These are phyloP conservation scores for Saccopteryx bilineata DNA, from an alignment of 2,113 vertebrate species.

Conservation along the genomic window DNA sequence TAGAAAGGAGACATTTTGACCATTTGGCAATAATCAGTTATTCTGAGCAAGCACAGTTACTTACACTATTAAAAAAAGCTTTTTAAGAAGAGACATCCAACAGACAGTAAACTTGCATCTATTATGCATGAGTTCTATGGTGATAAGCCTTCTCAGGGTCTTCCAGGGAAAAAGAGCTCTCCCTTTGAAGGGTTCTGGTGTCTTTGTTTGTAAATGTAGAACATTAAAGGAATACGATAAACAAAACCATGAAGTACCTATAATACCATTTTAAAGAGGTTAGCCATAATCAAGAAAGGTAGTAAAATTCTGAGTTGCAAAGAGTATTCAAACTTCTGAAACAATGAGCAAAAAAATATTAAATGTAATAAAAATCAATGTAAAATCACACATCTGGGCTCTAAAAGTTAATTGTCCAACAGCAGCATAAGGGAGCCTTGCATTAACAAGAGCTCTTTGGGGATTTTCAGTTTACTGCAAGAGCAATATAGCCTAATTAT, in stretches of 20 bases:
- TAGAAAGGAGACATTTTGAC: background rate
- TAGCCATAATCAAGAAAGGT: background rate
- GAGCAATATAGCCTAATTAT: background rate
- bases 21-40: background rate
- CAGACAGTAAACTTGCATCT: background rate
- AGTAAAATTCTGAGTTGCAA: background rate
- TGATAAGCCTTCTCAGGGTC: background rate
- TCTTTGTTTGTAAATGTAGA: background rate
- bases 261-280: background rate
- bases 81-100: constrained; percentile 3
- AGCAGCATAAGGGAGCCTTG: background rate
- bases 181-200: background rate
- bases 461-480: constrained; percentile 6
- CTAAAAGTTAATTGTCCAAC: background rate
- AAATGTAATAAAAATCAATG: background rate
- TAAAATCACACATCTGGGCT: background rate
- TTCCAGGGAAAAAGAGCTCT: background rate
- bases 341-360: background rate
- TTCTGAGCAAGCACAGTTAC: constrained; percentile 9
- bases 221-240: background rate
- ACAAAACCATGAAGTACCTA: background rate
- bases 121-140: background rate
- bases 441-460: background rate
- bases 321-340: constrained; percentile 22
- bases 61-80: background rate